Base-by-base conservation (phyloP, 2,888 invertebrate genomes). In the Drosophila anomalata region DNA sequence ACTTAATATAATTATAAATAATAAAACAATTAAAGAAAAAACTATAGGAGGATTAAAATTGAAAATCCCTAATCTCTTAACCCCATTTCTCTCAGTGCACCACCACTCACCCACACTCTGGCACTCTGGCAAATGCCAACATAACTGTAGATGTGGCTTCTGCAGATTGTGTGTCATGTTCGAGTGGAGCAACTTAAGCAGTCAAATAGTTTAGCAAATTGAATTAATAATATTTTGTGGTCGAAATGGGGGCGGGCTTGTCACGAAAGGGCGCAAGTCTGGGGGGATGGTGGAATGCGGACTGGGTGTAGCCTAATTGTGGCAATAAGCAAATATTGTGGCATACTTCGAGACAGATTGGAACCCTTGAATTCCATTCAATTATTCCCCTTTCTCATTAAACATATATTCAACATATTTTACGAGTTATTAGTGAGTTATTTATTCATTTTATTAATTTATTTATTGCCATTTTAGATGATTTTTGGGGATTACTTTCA, bases 221-320 rank as follows among this genome's bases (percentile, higher is more conserved):
- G 76, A 80, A 87, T 80, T 78, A 87, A 84, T 75, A 84, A 60
- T 87, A 81, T 75, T 85, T 63, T 75, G 65, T 67, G 50, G 52
- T 47, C 60, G 41, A 56, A 36, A 59, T 47, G 55, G 47, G 41
- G 42, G 22, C 22, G 22, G 46, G 42, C 26, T 26, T 24, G 9
- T 42, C 47, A 53, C 29, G 46, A n/a, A 8, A 9, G 14, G 41
- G 5, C 1, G 5, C 9, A 9, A 31, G 8, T 31, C 3, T 9
- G 8, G 14, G 2, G 46, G 0, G 26, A 2, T n/a, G 3, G 14
- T 2, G 6, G 24, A 8, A 2, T 36, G n/a, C n/a, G 1, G 39
- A 22, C 0, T 1, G 31, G 36, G 50, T 7, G 67, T 8, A 24
- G 44, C 52, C 58, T 69, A 68, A 55, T 69, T 75, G 59, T 54